Evolutionary conservation across 2,113 vertebrate genomes (phyloP), one percentile per base, ranked within the genome.

Genomic region (Sardina pilchardus): DNA sequence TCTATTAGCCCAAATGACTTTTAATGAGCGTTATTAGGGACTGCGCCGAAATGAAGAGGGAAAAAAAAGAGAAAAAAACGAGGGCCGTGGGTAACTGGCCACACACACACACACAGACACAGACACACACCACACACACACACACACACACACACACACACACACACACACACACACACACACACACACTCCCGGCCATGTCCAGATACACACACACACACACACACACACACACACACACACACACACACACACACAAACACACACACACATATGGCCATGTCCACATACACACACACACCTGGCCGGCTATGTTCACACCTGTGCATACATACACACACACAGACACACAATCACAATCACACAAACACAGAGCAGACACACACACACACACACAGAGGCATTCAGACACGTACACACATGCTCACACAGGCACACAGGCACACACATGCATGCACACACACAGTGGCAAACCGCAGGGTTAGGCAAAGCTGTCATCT

Each of bases 1-100:
- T 93, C 93, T 93, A 95, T 96, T 95, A 96, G 94, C 91, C 91
- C 88, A 95, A 95, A 96, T 95, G 93, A 94, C 91, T 91, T 94
- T 94, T 95, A 96, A 96, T 96, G 94, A 94, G 93, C 83, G 90
- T 92, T 92, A 95, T 95, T 95, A 95, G 92, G 90, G 89, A 82
- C 91, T 85, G 90, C 87, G 85, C 89, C 91, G 3, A 2, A 6
- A 6, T 21, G 4, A 9, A 75, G 67, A 16, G 7, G 3, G 67
- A 42, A 89, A 83, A 91, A 85, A 71, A n/a, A 50, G n/a, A n/a
- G n/a, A 19, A 21, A 1, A 6, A 59, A 21, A 12, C 36, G 71
- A 17, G 9, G 3, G 71, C 34, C n/a, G 9, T 56, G 50, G 50
- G 50, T 56, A 56, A 56, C 50, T 5, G 50, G 50, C 59, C 59